phyloP scores from a whole-genome alignment of 2,888 invertebrate species.

The Xylocampa areola region DNA sequence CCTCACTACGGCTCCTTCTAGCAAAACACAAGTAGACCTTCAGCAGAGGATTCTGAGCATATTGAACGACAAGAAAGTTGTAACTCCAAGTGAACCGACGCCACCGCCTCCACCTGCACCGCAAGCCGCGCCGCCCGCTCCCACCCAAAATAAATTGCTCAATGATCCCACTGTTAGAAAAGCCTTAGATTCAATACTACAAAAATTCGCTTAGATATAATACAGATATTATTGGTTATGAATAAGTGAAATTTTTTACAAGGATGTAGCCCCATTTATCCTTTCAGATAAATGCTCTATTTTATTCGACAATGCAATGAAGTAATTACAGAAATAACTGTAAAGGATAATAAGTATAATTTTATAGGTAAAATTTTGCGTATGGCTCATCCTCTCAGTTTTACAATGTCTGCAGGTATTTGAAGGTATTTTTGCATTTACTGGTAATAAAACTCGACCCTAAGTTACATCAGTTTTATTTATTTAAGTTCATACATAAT shows the following conservation, averaged over 20 bases:
- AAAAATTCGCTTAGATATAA: slow-evolving; percentile 74
- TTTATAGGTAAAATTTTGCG: slow-evolving; percentile 11
- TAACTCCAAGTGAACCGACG: slow-evolving; percentile 54
- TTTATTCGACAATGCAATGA: not conserved
- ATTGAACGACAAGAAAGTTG: slow-evolving; percentile 91
- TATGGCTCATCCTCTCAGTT: slow-evolving; percentile 7
- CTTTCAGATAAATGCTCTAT: slow-evolving; percentile 1
- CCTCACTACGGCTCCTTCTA: slow-evolving; percentile 78
- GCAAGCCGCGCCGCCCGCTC: slow-evolving; percentile 44
- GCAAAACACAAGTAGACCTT: slow-evolving; percentile 91
- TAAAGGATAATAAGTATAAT: not conserved
- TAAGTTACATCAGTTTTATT: slow-evolving; percentile 82
- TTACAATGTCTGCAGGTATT: slow-evolving; percentile 3
- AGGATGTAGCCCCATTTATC: slow-evolving; percentile 1
- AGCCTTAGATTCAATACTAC: slow-evolving; percentile 92
- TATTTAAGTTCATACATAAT: slow-evolving; percentile 84
- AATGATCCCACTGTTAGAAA: slow-evolving; percentile 94
- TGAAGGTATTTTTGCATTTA: slow-evolving; percentile 24
- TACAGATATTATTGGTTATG: not conserved
- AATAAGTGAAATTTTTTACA: slow-evolving; percentile 23
- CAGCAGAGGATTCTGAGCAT: slow-evolving; percentile 95
- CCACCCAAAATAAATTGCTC: slow-evolving; percentile 89
- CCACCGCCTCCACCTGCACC: slow-evolving; percentile 66
- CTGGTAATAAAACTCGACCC: slow-evolving; percentile 63
- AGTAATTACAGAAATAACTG: not conserved